These are phyloP conservation scores for Ennomos fuscantarius DNA, from an alignment of 2,888 invertebrate species.

Conservation along the genomic window DNA sequence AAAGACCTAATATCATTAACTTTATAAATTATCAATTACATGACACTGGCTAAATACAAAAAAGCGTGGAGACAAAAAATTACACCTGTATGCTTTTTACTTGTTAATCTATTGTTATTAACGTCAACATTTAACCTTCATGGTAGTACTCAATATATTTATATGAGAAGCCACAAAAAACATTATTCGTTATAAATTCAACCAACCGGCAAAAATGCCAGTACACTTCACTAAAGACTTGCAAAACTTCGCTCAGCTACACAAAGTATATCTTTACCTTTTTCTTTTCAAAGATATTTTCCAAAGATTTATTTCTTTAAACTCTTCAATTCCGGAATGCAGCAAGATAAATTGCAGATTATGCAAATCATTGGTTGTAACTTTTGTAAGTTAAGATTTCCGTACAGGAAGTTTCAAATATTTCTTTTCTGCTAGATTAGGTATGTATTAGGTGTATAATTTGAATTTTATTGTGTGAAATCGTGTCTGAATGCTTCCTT, in stretches of 20 bases:
- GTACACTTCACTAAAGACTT: constrained; percentile 1
- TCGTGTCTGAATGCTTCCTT: constrained; percentile 23
- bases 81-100: too few relatives aligned
- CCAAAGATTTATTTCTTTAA: constrained; percentile 24
- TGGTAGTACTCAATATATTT: too few relatives aligned
- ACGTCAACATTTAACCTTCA: too few relatives aligned
- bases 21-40: too few relatives aligned
- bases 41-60: too few relatives aligned
- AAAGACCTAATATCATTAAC: too few relatives aligned
- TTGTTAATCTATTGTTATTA: too few relatives aligned
- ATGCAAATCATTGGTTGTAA: constrained; percentile 16
- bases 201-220: constrained; percentile 4
- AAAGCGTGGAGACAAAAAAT: too few relatives aligned
- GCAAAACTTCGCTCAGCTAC: constrained; percentile 32
- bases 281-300: constrained; percentile 31
- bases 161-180: too few relatives aligned
- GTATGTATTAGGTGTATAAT: constrained; percentile 13
- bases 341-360: constrained; percentile 18
- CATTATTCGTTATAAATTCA: not conserved
- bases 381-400: constrained; percentile 6
- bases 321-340: constrained; percentile 21
- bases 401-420: constrained; percentile 2
- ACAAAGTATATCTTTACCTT: constrained; percentile 32
- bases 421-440: constrained; percentile 16
- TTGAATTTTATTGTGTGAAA: constrained; percentile 14